Base-by-base conservation (phyloP, 2,113 vertebrate species). In the Hydrochoerus hydrochaeris region DNA sequence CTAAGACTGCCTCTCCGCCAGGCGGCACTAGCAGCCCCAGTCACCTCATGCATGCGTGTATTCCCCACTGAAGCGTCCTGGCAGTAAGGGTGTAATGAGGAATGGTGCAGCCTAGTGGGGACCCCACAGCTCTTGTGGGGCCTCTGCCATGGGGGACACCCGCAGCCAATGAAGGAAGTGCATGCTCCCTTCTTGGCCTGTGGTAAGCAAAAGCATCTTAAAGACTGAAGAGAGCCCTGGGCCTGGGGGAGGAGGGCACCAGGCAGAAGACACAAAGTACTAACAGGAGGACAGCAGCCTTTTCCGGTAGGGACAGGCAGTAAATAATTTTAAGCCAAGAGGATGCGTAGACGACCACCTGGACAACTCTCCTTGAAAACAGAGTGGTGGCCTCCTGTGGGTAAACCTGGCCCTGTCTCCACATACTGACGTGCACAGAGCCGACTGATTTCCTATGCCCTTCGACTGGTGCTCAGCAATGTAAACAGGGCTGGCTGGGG, bases 191-290 rank as follows among this genome's bases (percentile, higher is more conserved):
- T 44, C 52, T 87, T 14, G 28, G 54, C 73, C 49, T 67, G 12
- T 49, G 71, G 30, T 17, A 44, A 46, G 84, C 12, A n/a, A 9
- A 80, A 69, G 69, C 71, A n/a, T 28, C 46, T 78, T 17, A 41
- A 17, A 88, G n/a, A 77, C 71, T 3, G 26, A 44, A 11, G 1
- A n/a, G 7, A 77, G 41, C 41, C 67, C 0, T 57, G 46, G n/a
- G 71, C 65, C 4, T 1, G 35, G 35, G 10, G 3, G 3, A 16
- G 26, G 19, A 20, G 46, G 10, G 20, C 2, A 0, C 49, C n/a
- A 30, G 57, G n/a, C 22, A 73, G 38, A 44, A 62, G 67, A 60
- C 71, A 57, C 3, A 67, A 35, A 67, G 69, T 3, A 44, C 62
- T 46, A 22, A n/a, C 11, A n/a, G 69, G 69, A 88, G 52, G 30